A percentile compares a stretch with the other conserved stretches of the same genome.
phyloP scores from a whole-genome alignment of 2,113 vertebrate species.

The Podarcis cretensis region DNA sequence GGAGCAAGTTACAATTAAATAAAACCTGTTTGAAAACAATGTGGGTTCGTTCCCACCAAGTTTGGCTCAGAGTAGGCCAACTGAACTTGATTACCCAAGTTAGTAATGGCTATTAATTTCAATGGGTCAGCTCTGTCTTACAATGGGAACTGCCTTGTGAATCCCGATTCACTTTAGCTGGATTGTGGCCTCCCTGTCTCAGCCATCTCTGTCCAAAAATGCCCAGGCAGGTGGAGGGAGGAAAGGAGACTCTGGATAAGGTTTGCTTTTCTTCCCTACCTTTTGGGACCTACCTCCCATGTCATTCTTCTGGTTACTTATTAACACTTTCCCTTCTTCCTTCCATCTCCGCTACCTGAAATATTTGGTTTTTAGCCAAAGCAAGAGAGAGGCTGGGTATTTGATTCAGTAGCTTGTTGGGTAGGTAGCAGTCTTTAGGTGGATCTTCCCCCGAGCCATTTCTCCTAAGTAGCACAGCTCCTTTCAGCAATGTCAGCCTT shows the following conservation, averaged over 20 bases:
- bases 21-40: neutral
- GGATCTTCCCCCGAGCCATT: neutral
- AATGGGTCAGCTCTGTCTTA: no score
- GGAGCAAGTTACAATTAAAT: neutral
- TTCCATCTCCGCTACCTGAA: neutral
- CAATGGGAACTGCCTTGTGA: no score
- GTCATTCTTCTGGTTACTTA: neutral
- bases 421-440: neutral
- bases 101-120: no score
- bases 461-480: neutral
- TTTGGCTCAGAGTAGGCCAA: no score
- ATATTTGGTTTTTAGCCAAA: neutral
- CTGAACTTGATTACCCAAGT: no score
- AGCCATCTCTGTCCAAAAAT: neutral
- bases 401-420: neutral
- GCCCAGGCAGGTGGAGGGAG: neutral
- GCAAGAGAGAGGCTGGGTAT: neutral
- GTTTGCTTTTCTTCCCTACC: neutral
- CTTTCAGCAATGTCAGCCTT: neutral
- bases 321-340: neutral
- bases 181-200: neutral
- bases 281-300: neutral
- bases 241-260: neutral
- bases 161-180: neutral
- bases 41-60: no score